Conservation (phyloP, 2,113 vertebrate genomes). For the Esox niger region DNA sequence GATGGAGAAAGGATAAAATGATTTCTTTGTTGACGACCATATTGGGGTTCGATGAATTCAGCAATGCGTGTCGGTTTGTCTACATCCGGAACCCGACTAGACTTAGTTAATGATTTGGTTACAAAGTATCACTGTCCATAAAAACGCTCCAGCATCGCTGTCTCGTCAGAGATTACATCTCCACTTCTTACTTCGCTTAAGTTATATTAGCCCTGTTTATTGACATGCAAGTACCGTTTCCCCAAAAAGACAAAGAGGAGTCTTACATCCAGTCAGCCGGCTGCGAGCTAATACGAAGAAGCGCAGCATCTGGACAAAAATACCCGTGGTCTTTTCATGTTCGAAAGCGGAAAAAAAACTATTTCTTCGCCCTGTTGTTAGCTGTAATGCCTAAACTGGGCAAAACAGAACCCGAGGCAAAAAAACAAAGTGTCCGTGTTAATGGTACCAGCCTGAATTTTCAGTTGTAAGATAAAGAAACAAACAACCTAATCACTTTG, state of each 20-base stretch:
- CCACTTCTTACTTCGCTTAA: not conserved
- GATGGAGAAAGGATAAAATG: not conserved
- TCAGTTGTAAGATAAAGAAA: not conserved
- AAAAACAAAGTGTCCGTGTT: not conserved
- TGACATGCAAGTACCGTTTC: not conserved
- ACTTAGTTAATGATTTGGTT: not conserved
- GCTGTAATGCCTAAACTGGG: not conserved
- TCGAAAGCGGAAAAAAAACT: constrained; percentile 23
- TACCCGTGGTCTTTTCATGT: constrained; percentile 44
- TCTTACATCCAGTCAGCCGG: constrained; percentile 58
- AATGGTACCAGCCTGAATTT: not conserved
- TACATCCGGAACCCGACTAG: not conserved
- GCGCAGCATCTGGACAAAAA: constrained; percentile 44
- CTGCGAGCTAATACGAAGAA: constrained; percentile 46
- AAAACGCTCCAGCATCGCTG: not conserved
- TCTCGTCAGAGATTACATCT: not conserved
- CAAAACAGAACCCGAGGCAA: not conserved
- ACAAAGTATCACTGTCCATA: not conserved
- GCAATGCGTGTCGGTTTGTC: not conserved
- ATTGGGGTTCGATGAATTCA: not conserved
- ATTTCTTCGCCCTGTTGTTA: not conserved
- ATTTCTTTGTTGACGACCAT: not conserved
- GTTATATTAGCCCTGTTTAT: not conserved
- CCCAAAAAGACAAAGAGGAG: not conserved
- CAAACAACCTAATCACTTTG: not conserved